Percentiles rank a stretch among this genome's conserved stretches.
Evolutionary conservation across 2,113 vertebrate species (phyloP).

Genomic region (Puma concolor): DNA sequence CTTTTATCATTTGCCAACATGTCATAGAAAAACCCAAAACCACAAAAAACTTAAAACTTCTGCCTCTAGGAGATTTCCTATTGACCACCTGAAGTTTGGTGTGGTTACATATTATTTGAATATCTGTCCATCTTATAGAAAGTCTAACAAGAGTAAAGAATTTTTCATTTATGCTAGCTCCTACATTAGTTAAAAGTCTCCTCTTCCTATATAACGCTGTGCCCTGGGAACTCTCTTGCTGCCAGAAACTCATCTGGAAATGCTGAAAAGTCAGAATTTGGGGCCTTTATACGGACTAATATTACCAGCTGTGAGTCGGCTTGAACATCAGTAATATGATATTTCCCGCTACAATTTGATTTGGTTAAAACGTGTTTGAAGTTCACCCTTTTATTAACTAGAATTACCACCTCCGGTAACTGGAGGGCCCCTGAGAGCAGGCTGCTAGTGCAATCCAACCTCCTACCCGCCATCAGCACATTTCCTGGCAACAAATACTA

Average conservation of each 20-base stretch:
- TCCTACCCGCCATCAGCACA: slow-evolving; percentile 50
- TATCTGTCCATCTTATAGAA: slow-evolving; percentile 71
- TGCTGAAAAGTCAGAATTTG: slow-evolving; percentile 74
- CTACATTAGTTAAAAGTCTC: slow-evolving; percentile 72
- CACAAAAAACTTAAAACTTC: slow-evolving; percentile 62
- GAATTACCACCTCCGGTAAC: slow-evolving; percentile 81
- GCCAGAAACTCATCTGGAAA: slow-evolving; percentile 75
- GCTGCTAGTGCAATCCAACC: slow-evolving; percentile 64
- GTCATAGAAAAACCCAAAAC: slow-evolving; percentile 58
- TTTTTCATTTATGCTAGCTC: slow-evolving; percentile 62
- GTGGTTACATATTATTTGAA: slow-evolving; percentile 67
- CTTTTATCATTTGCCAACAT: slow-evolving; percentile 81
- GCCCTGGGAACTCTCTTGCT: slow-evolving; percentile 60
- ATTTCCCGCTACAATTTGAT: slow-evolving; percentile 82
- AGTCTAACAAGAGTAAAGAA: slow-evolving; percentile 62
- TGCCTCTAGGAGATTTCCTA: slow-evolving; percentile 63
- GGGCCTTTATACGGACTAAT: slow-evolving; percentile 72
- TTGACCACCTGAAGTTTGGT: slow-evolving; percentile 73
- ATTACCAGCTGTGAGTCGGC: slow-evolving; percentile 77
- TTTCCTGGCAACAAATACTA: slow-evolving; percentile 79
- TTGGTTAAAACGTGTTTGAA: slow-evolving; percentile 81
- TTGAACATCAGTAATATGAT: slow-evolving; percentile 76
- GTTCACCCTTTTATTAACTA: slow-evolving; percentile 81
- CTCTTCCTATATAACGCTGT: slow-evolving; percentile 63
- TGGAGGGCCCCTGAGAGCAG: slow-evolving; percentile 74